Conservation (phyloP, 2,888 invertebrate genomes). For the Drosophila pseudotakahashii region DNA sequence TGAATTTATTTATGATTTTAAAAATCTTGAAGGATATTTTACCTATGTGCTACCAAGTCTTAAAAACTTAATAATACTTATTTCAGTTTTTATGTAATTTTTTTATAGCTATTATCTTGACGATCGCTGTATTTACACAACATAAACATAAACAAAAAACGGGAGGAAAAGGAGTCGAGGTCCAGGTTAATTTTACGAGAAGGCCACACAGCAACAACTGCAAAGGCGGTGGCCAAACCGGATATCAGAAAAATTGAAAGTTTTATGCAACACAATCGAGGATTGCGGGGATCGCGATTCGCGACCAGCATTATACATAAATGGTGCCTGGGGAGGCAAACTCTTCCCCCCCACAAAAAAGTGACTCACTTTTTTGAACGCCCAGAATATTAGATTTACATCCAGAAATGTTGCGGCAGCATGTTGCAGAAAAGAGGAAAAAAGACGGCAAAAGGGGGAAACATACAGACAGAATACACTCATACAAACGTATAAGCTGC, state of each 20-base stretch:
- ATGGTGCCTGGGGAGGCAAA: conserved; percentile 18
- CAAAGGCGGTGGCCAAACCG: conserved; percentile 53
- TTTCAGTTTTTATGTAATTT: not conserved
- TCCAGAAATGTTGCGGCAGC: conserved; percentile 29
- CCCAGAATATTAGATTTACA: conserved; percentile 13
- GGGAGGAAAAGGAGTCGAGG: conserved; percentile 35
- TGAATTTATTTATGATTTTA: no score
- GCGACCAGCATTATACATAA: conserved; percentile 26
- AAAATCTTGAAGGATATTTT: no score
- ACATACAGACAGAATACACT: not conserved
- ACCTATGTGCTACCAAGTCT: no score
- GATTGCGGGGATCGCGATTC: conserved; percentile 9
- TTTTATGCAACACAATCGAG: conserved; percentile 53
- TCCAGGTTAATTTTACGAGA: conserved; percentile 38
- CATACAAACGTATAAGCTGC: conserved; percentile 10
- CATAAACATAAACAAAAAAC: conserved; percentile 8
- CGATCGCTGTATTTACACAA: conserved; percentile 6
- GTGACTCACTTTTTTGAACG: conserved; percentile 18
- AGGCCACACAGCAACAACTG: conserved; percentile 50
- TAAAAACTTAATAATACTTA: no score
- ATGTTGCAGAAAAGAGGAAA: conserved; percentile 27
- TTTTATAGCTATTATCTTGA: not conserved
- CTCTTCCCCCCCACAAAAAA: not conserved
- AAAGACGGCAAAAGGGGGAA: not conserved
- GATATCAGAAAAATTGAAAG: conserved; percentile 74